Evolutionary conservation across 2,888 invertebrate genomes (phyloP).

Genomic region (Cenopis cana): DNA sequence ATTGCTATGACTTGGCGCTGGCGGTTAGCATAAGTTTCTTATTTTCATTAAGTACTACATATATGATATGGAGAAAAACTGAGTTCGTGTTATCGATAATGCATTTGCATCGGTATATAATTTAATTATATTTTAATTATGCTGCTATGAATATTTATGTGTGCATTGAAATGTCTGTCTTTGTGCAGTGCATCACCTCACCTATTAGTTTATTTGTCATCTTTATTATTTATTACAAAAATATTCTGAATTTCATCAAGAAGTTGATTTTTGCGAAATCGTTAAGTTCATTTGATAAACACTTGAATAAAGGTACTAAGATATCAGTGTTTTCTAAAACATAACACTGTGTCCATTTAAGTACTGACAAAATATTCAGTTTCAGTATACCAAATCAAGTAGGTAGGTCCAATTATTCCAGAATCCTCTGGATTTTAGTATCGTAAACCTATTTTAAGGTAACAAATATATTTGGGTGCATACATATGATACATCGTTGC

Average conservation of each 20-base stretch:
- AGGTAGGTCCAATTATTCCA: background rate
- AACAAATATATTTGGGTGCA: conserved; percentile 27
- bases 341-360: background rate
- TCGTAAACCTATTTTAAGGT: conserved; percentile 12
- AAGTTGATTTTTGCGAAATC: background rate
- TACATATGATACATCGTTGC: conserved; percentile 20
- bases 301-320: background rate
- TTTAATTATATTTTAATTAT: background rate
- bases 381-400: conserved; percentile 2
- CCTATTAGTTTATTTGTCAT: background rate
- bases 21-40: too few relatives aligned
- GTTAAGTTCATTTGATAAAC: background rate
- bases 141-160: background rate
- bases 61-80: too few relatives aligned
- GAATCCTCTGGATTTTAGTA: conserved; percentile 8
- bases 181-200: background rate
- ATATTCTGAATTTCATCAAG: background rate
- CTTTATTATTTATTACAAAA: background rate
- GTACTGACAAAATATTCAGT: background rate
- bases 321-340: background rate
- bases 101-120: background rate
- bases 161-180: background rate
- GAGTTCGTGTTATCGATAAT: background rate
- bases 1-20: background rate
- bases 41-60: too few relatives aligned